Percentiles rank a stretch among this genome's conserved stretches.
Conservation (phyloP, 2,113 vertebrate genomes). For the Aramus guarauna region DNA sequence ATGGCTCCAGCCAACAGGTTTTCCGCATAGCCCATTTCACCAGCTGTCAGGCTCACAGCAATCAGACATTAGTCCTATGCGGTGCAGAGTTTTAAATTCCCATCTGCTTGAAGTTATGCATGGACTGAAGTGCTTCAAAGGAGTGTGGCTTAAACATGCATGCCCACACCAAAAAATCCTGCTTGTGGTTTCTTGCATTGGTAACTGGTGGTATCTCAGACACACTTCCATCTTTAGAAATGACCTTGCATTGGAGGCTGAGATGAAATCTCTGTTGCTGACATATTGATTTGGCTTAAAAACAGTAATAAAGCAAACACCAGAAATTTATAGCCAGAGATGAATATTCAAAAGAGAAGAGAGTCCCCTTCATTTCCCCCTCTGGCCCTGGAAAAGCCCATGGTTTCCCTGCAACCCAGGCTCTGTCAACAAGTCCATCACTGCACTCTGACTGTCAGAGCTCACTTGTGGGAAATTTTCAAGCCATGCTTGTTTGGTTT, state of each 20-base stretch:
- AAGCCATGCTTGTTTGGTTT: constrained; percentile 74
- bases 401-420: background rate
- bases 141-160: background rate
- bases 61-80: background rate
- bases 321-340: fast-evolving
- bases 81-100: background rate
- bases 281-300: background rate
- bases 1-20: background rate
- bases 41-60: fast-evolving
- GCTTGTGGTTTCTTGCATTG: background rate
- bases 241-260: background rate
- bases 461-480: constrained; percentile 74
- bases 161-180: background rate
- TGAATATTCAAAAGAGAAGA: background rate
- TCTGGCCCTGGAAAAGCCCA: background rate
- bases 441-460: constrained; percentile 3
- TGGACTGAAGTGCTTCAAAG: background rate
- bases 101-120: background rate
- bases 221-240: background rate
- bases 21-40: background rate
- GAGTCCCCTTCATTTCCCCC: background rate
- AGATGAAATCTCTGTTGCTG: background rate
- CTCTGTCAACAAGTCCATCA: constrained; percentile 18
- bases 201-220: background rate
- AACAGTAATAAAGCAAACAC: background rate